phyloP scores from a whole-genome alignment of 2,888 invertebrate genomes.

The Byasa hedistus region DNA sequence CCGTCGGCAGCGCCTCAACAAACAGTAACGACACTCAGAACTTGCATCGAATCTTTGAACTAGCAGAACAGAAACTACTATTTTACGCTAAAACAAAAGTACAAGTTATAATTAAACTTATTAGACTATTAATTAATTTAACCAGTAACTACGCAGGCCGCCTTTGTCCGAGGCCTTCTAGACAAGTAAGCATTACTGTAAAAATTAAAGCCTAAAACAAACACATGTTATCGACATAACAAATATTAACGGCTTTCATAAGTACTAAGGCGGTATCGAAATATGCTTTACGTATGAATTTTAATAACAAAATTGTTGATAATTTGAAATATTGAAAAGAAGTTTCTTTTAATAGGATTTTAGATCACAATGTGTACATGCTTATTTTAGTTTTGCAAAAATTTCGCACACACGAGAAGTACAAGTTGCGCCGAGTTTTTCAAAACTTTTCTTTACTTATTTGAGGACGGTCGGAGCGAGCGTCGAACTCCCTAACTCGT shows the following conservation, averaged over 20 bases:
- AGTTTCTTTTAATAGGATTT: conserved; percentile 3
- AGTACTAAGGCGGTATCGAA: too few relatives aligned
- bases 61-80: conserved; percentile 24
- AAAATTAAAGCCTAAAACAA: too few relatives aligned
- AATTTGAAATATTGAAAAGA: neutral
- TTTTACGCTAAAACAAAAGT: conserved; percentile 10
- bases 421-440: conserved; percentile 71
- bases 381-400: conserved; percentile 58
- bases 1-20: conserved; percentile 35
- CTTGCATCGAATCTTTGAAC: conserved; percentile 41
- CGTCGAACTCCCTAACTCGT: conserved; percentile 77
- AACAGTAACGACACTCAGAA: conserved; percentile 46
- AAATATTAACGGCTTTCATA: too few relatives aligned
- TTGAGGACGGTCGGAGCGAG: conserved; percentile 77
- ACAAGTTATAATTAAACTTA: neutral
- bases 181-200: too few relatives aligned
- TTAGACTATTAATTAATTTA: neutral
- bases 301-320: neutral
- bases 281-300: too few relatives aligned
- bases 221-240: too few relatives aligned
- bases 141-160: neutral
- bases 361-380: conserved; percentile 31
- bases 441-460: conserved; percentile 75
- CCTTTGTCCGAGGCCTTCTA: too few relatives aligned
- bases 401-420: conserved; percentile 62